Conservation (phyloP, 2,113 vertebrate genomes). For the Charadrius vociferus region DNA sequence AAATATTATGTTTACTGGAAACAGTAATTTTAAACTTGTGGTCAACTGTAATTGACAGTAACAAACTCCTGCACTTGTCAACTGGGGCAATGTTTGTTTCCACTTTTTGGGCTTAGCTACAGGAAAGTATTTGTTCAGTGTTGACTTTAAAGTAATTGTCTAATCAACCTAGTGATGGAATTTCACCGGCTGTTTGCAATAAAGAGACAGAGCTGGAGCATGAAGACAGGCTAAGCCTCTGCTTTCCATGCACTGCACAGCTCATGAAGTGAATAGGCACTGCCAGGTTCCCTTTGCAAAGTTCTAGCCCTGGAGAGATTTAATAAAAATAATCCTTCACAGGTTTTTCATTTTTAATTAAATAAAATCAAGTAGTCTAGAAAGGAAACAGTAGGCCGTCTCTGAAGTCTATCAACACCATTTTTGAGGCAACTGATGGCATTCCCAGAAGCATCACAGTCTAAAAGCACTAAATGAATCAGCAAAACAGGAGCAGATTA, state of each 20-base stretch:
- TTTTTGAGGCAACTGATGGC: neutral
- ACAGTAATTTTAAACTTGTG: slow-evolving; percentile 61
- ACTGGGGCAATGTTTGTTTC: slow-evolving; percentile 52
- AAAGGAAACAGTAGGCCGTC: neutral
- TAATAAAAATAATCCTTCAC: neutral
- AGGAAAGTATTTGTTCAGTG: slow-evolving; percentile 48
- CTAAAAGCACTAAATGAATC: neutral
- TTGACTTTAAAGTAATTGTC: slow-evolving; percentile 63
- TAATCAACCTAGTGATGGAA: slow-evolving; percentile 44
- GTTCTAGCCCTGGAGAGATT: neutral
- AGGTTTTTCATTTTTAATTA: neutral
- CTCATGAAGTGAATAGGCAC: neutral
- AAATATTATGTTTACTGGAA: slow-evolving; percentile 71
- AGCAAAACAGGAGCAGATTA: neutral
- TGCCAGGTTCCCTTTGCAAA: slow-evolving; percentile 6
- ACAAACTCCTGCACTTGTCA: slow-evolving; percentile 67
- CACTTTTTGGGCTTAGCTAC: slow-evolving; percentile 40
- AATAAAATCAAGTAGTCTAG: neutral
- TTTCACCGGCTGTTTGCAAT: slow-evolving; percentile 40
- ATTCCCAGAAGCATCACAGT: neutral
- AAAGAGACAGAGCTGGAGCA: neutral
- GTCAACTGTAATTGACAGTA: slow-evolving; percentile 32
- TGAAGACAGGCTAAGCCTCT: slow-evolving; percentile 2
- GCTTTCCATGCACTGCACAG: neutral
- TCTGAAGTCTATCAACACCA: neutral